Conservation (phyloP, 2,113 vertebrate species). For the Cephalopterus ornatus region DNA sequence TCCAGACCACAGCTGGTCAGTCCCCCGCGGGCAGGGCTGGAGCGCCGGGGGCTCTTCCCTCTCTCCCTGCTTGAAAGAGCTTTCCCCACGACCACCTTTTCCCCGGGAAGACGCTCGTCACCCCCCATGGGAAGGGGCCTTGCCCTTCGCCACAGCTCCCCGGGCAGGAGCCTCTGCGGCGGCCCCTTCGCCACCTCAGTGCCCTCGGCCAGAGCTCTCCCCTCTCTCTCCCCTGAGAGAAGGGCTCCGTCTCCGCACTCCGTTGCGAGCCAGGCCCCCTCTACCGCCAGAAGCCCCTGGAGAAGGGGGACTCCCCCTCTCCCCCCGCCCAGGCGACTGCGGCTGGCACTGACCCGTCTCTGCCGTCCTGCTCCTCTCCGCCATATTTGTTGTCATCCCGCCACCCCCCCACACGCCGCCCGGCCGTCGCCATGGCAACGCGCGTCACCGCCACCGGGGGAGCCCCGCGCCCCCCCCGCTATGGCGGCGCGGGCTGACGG, state of each 20-base stretch:
- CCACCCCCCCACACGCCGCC: conserved; percentile 16
- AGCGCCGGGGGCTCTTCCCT: not conserved
- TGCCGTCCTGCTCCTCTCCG: conserved; percentile 76
- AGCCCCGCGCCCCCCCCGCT: not conserved
- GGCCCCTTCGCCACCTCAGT: not conserved
- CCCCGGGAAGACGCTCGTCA: not conserved
- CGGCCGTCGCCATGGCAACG: conserved; percentile 55
- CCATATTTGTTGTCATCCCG: conserved; percentile 76
- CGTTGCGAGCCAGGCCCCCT: not conserved
- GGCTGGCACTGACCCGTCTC: conserved; percentile 76
- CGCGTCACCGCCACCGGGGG: conserved; percentile 29
- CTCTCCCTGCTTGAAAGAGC: not conserved
- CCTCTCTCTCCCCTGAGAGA: not conserved
- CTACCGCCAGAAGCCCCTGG: not conserved
- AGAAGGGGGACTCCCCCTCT: not conserved
- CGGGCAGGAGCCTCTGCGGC: not conserved
- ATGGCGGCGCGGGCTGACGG: not conserved
- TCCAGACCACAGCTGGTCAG: not conserved
- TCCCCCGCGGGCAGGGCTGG: not conserved
- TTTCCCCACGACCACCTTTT: not conserved
- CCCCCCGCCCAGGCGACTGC: conserved; percentile 40
- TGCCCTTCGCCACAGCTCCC: not conserved
- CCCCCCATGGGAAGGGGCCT: not conserved
- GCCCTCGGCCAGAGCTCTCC: not conserved
- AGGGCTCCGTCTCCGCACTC: not conserved